These are phyloP conservation scores for Cecropterus lyciades DNA, from an alignment of 1,140 invertebrate genomes.

Conservation along the genomic window DNA sequence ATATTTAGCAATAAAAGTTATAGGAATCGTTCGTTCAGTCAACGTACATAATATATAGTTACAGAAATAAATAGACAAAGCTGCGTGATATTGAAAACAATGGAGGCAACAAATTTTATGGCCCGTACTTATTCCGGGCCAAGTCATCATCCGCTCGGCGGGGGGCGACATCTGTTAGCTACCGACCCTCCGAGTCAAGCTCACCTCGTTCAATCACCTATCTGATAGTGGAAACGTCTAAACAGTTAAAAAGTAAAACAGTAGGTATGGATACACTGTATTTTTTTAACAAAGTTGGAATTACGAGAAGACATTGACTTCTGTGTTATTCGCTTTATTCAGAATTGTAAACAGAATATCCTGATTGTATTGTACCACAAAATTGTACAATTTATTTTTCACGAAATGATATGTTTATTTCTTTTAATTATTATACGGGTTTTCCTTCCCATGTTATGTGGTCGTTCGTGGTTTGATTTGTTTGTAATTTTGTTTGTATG, in stretches of 20 bases:
- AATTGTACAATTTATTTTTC: too few species aligned
- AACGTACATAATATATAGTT: background rate
- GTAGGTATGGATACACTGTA: too few species aligned
- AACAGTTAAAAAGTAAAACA: background rate
- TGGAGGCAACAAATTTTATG: conserved; percentile 54
- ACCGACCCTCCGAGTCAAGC: conserved; percentile 36
- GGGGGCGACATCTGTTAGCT: conserved; percentile 71
- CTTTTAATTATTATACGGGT: too few species aligned
- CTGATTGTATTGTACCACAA: too few species aligned
- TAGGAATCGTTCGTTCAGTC: background rate
- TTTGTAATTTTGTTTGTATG: too few species aligned
- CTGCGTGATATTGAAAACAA: conserved; percentile 44
- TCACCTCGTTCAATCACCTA: conserved; percentile 27
- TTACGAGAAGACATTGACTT: too few species aligned
- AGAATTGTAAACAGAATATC: too few species aligned
- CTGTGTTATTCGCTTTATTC: too few species aligned
- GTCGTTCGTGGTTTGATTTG: too few species aligned
- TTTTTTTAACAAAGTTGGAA: too few species aligned
- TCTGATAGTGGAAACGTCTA: conserved; percentile 14
- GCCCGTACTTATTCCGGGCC: conserved; percentile 45
- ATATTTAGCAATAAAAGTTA: background rate
- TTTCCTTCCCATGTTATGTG: too few species aligned
- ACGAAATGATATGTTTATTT: too few species aligned
- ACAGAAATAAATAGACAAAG: conserved; percentile 10
- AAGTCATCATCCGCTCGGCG: conserved; percentile 61